phyloP scores from a whole-genome alignment of 2,888 invertebrate species.

The Trichacis sp. region DNA sequence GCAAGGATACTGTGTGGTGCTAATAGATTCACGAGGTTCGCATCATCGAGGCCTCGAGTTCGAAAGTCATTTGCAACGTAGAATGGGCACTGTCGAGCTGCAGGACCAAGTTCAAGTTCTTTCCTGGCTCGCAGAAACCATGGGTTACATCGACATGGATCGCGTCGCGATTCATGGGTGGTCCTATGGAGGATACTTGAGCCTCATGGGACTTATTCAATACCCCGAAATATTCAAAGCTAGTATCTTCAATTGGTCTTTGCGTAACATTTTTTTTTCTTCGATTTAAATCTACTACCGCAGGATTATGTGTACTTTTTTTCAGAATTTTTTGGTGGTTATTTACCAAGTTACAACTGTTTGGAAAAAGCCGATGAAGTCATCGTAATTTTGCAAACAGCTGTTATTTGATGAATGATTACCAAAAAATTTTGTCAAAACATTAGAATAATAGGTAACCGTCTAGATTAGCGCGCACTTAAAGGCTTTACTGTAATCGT shows the following conservation, averaged over 20 bases:
- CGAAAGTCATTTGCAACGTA: constrained; percentile 88
- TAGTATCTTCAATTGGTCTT: constrained; percentile 17
- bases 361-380: too few species aligned
- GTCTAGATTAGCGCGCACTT: too few species aligned
- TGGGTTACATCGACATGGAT: constrained; percentile 90
- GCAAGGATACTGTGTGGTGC: constrained; percentile 95
- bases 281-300: too few species aligned
- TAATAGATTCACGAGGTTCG: constrained; percentile 96
- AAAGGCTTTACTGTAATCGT: too few species aligned
- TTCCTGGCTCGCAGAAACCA: constrained; percentile 84
- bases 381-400: too few species aligned
- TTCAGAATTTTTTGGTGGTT: too few species aligned
- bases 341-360: too few species aligned
- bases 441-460: too few species aligned
- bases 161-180: constrained; percentile 97
- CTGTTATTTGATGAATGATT: too few species aligned
- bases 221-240: constrained; percentile 94
- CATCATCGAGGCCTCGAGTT: constrained; percentile 92
- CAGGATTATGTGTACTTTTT: too few species aligned
- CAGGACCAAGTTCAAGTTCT: constrained; percentile 96
- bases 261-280: too few species aligned
- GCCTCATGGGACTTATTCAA: constrained; percentile 93
- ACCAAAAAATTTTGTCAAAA: too few species aligned
- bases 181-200: constrained; percentile 99
- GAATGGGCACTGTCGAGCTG: constrained; percentile 94